Conservation (phyloP, 2,113 vertebrate genomes). For the Puma concolor region DNA sequence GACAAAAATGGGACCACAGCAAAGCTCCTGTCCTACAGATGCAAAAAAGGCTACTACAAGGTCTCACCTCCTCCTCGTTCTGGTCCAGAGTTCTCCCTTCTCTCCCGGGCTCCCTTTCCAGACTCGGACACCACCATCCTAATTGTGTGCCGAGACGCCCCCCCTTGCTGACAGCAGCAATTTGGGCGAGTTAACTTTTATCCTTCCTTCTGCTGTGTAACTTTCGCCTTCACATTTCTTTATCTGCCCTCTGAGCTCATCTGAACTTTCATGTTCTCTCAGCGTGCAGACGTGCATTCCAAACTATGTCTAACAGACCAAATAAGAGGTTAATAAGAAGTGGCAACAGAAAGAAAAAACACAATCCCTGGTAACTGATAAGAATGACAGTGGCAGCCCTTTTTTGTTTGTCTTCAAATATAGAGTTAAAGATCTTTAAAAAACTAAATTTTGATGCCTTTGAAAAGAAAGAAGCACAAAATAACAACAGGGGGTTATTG, state of each 20-base stretch:
- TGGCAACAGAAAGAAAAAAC: conserved; percentile 94
- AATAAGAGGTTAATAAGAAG: conserved; percentile 99
- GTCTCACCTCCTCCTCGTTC: conserved; percentile 75
- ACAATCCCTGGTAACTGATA: conserved; percentile 96
- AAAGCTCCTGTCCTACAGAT: conserved; percentile 67
- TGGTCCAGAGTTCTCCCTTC: conserved; percentile 69
- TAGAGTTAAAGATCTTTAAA: conserved; percentile 99
- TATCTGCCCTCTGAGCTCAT: conserved; percentile 92
- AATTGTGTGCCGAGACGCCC: conserved; percentile 80
- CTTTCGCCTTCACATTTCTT: conserved; percentile 89
- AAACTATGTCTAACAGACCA: conserved; percentile 92
- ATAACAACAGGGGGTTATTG: conserved; percentile 99
- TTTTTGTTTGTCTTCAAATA: conserved; percentile 98
- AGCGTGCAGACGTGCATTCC: conserved; percentile 92
- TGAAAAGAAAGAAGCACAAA: conserved; percentile 99
- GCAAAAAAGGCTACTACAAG: conserved; percentile 68
- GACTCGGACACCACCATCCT: conserved; percentile 73
- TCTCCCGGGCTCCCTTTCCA: not conserved
- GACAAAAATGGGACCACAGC: conserved; percentile 64
- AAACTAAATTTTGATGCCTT: conserved; percentile 99
- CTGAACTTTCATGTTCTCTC: conserved; percentile 93
- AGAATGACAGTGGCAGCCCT: conserved; percentile 97
- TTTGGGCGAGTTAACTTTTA: conserved; percentile 90
- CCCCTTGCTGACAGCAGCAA: conserved; percentile 86
- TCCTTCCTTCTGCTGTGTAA: conserved; percentile 88